phyloP scores from a whole-genome alignment of 2,888 invertebrate genomes.

The Sclerodermus sp. region DNA sequence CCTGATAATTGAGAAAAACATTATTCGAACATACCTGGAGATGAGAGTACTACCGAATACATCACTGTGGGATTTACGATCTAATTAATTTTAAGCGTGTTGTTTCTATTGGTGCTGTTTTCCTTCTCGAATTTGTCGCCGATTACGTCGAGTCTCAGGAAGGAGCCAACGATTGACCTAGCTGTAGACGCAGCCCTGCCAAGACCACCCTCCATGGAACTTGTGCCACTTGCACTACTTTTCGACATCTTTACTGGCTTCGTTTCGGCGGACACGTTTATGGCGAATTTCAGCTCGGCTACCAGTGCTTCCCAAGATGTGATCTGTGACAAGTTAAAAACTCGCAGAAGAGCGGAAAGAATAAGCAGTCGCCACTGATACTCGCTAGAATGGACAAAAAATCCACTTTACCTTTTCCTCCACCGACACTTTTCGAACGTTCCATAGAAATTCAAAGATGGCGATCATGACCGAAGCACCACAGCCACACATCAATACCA shows the following conservation, averaged over 20 bases:
- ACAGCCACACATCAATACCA: conserved; percentile 78
- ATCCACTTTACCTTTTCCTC: conserved; percentile 68
- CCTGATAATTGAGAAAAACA: too few relatives aligned
- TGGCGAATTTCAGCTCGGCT: conserved; percentile 71
- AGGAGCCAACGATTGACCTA: conserved; percentile 47
- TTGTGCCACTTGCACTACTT: conserved; percentile 21
- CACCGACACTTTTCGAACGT: conserved; percentile 75
- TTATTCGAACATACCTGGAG: too few relatives aligned
- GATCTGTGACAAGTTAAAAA: conserved; percentile 61
- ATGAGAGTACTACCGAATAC: too few relatives aligned
- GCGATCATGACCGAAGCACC: conserved; percentile 73
- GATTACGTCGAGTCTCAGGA: conserved; percentile 45
- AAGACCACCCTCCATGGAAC: conserved; percentile 32
- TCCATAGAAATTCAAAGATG: conserved; percentile 82
- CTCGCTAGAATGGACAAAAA: too few relatives aligned
- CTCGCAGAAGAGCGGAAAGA: too few relatives aligned
- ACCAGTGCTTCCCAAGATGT: conserved; percentile 70
- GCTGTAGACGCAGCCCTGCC: conserved; percentile 40
- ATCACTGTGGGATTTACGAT: too few relatives aligned
- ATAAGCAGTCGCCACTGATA: too few relatives aligned
- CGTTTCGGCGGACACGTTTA: conserved; percentile 72
- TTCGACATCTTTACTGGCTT: conserved; percentile 65
- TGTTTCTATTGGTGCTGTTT: conserved; percentile 31
- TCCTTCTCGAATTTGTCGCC: conserved; percentile 45
- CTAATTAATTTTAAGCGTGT: conserved; percentile 36